Conservation (phyloP, 2,113 vertebrate species). For the Esox niger region DNA sequence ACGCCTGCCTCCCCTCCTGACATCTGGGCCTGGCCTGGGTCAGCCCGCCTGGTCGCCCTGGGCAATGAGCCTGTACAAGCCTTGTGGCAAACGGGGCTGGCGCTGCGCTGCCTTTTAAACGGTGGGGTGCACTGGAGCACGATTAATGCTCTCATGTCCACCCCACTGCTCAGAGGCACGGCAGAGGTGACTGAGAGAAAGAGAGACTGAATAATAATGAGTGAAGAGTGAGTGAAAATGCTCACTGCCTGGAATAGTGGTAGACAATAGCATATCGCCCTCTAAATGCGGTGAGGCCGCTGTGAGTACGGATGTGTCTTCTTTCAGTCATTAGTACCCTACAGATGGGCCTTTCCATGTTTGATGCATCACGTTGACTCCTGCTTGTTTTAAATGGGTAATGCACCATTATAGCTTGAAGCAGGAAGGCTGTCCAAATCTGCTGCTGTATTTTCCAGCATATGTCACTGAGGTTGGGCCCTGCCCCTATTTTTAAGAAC, state of each 20-base stretch:
- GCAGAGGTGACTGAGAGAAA: slow-evolving; percentile 79
- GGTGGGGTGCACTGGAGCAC: slow-evolving; percentile 84
- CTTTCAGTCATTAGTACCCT: neutral
- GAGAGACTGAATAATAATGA: slow-evolving; percentile 32
- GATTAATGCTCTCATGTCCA: slow-evolving; percentile 88
- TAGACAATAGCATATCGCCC: neutral
- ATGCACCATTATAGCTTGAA: slow-evolving; percentile 40
- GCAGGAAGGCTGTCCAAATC: slow-evolving; percentile 51
- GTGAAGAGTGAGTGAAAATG: neutral
- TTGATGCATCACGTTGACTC: neutral
- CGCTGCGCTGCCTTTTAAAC: slow-evolving; percentile 84
- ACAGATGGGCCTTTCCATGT: neutral
- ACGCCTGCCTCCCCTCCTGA: slow-evolving; percentile 84
- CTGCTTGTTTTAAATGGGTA: slow-evolving; percentile 22
- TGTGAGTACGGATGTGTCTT: neutral
- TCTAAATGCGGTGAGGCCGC: too few species aligned
- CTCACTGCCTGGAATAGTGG: neutral
- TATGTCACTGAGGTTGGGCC: slow-evolving; percentile 39
- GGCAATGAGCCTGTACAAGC: slow-evolving; percentile 87
- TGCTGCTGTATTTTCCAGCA: slow-evolving; percentile 52
- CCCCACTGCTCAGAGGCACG: slow-evolving; percentile 82
- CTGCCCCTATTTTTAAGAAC: slow-evolving; percentile 28
- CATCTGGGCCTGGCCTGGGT: slow-evolving; percentile 92
- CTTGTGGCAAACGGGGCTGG: slow-evolving; percentile 83
- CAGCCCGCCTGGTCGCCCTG: slow-evolving; percentile 77